A percentile compares a stretch with the other conserved stretches of the same genome.
These are phyloP conservation scores for Arremon brunneinucha DNA, from an alignment of 2,797 vertebrate species.

Conservation along the genomic window DNA sequence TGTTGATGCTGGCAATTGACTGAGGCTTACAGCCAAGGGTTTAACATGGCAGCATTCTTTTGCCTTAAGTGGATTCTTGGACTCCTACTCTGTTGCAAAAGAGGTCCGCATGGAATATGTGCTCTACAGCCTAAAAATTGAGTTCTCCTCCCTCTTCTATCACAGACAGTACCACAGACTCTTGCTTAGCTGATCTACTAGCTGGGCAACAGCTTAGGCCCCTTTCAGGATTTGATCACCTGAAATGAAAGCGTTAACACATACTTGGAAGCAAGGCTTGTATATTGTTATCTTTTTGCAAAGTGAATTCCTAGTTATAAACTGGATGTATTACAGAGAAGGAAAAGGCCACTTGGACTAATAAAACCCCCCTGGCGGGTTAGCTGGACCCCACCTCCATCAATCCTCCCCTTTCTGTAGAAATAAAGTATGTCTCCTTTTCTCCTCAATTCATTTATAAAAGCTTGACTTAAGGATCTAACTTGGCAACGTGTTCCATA, in stretches of 20 bases:
- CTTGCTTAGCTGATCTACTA: slow-evolving; percentile 26
- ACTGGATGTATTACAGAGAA: slow-evolving; percentile 20
- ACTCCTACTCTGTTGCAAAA: slow-evolving; percentile 52
- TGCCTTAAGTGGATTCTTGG: slow-evolving; percentile 64
- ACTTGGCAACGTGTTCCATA: slow-evolving; percentile 53
- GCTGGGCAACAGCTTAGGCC: neutral
- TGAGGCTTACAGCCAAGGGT: slow-evolving; percentile 48
- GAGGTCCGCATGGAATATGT: slow-evolving; percentile 20
- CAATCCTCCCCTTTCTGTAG: neutral
- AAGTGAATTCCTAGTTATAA: slow-evolving; percentile 53
- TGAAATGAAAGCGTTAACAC: slow-evolving; percentile 54
- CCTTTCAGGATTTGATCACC: neutral
- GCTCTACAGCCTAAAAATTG: slow-evolving; percentile 37
- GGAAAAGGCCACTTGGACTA: slow-evolving; percentile 62
- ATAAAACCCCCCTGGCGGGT: slow-evolving; percentile 40
- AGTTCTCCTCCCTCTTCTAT: slow-evolving; percentile 16
- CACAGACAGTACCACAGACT: neutral
- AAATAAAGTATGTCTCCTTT: slow-evolving; percentile 57
- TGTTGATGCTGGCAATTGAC: slow-evolving; percentile 61
- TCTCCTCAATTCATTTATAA: slow-evolving; percentile 58
- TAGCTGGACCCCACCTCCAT: slow-evolving; percentile 37
- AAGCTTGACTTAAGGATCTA: slow-evolving; percentile 54
- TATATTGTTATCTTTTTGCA: slow-evolving; percentile 61
- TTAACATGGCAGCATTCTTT: slow-evolving; percentile 65
- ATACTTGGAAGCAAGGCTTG: slow-evolving; percentile 32